Conservation (phyloP, 2,113 vertebrate genomes). For the Chascanopsetta lugubris region DNA sequence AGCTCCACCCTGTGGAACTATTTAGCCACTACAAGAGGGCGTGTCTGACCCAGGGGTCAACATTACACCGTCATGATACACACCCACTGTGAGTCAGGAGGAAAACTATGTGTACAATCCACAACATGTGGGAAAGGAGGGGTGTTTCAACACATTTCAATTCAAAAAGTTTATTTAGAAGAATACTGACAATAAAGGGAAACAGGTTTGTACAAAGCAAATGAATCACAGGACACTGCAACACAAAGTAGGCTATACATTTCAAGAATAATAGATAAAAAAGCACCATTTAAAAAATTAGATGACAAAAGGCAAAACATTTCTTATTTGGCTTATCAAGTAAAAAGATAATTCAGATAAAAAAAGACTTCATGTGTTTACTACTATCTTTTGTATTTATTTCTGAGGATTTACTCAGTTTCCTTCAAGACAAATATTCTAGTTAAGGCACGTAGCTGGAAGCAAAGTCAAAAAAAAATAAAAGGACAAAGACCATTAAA, state of each 20-base stretch:
- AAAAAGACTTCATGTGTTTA: conserved; percentile 55
- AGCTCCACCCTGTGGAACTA: conserved; percentile 14
- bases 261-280: conserved; percentile 72
- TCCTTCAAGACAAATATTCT: conserved; percentile 60
- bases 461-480: conserved; percentile 41
- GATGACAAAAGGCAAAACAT: conserved; percentile 64
- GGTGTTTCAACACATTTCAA: not conserved
- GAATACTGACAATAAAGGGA: conserved; percentile 66
- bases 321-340: conserved; percentile 74
- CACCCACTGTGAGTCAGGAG: not conserved
- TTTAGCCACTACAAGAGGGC: not conserved
- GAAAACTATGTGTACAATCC: not conserved
- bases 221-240: conserved; percentile 63
- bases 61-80: not conserved
- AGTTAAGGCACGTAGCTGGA: conserved; percentile 63
- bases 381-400: conserved; percentile 31
- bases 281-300: conserved; percentile 80
- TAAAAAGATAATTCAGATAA: conserved; percentile 58
- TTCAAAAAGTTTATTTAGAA: conserved; percentile 74
- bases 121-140: too few species aligned
- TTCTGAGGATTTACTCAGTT: conserved; percentile 42
- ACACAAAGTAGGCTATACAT: conserved; percentile 68
- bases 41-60: not conserved
- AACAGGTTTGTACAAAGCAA: conserved; percentile 68
- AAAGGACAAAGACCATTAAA: not conserved